These are phyloP conservation scores for Coregonus ussuriensis DNA, from an alignment of 2,797 vertebrate species.

Conservation along the genomic window DNA sequence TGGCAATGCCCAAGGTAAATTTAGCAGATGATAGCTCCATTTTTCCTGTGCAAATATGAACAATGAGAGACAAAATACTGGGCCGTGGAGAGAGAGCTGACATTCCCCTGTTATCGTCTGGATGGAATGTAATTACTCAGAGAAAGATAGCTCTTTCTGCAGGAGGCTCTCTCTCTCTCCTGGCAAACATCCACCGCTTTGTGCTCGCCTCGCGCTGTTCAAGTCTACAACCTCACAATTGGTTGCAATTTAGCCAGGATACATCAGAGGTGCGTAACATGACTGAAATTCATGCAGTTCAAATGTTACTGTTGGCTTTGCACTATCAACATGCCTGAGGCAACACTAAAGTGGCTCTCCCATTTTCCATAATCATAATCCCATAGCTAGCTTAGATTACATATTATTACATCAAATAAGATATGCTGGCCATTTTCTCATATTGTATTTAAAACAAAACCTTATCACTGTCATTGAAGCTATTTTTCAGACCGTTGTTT, in stretches of 20 bases:
- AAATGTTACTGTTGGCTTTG: not conserved
- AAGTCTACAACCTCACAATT: slow-evolving; percentile 25
- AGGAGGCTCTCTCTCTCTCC: slow-evolving; percentile 35
- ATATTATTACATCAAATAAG: not conserved
- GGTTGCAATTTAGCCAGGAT: slow-evolving; percentile 15
- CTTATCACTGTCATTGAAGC: not conserved
- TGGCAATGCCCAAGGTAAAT: not conserved
- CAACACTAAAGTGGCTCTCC: not conserved
- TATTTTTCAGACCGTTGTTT: not conserved
- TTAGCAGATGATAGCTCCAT: slow-evolving; percentile 51
- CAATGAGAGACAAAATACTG: slow-evolving; percentile 57
- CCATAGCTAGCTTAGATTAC: not conserved
- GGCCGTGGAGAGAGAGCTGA: slow-evolving; percentile 56
- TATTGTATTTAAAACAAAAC: not conserved
- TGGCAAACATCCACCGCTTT: slow-evolving; percentile 53
- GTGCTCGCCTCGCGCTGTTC: slow-evolving; percentile 40
- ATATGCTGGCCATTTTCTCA: not conserved
- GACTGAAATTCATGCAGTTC: not conserved
- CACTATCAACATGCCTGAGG: not conserved
- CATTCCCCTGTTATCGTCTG: slow-evolving; percentile 75
- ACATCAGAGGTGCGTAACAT: not conserved
- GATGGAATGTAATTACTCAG: slow-evolving; percentile 75
- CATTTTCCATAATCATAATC: not conserved
- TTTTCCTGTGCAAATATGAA: slow-evolving; percentile 57
- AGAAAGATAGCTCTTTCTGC: slow-evolving; percentile 51